These are phyloP conservation scores for Oenanthe melanoleuca DNA, from an alignment of 2,113 vertebrate genomes.

Conservation along the genomic window DNA sequence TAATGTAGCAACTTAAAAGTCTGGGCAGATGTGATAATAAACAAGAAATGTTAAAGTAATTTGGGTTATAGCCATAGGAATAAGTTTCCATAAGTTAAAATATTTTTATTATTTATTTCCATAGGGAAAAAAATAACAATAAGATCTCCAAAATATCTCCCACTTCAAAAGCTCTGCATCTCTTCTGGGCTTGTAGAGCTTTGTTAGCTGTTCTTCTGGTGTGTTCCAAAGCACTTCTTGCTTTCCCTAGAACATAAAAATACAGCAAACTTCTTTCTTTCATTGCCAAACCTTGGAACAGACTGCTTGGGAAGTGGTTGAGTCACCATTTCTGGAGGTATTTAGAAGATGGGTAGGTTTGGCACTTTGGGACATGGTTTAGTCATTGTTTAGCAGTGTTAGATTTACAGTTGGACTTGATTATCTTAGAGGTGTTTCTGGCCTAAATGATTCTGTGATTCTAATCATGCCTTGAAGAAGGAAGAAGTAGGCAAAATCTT, in stretches of 20 bases:
- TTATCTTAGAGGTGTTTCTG: background rate
- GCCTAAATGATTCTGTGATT: background rate
- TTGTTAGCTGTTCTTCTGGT: background rate
- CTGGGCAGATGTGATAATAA: background rate
- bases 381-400: background rate
- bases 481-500: background rate
- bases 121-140: background rate
- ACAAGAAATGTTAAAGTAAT: background rate
- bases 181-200: background rate
- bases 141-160: background rate
- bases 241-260: background rate
- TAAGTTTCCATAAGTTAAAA: background rate
- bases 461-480: background rate
- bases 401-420: rapidly evolving
- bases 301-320: background rate
- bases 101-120: background rate
- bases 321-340: background rate
- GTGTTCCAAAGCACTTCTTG: background rate
- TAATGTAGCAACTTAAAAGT: background rate
- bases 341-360: background rate
- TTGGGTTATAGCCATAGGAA: background rate
- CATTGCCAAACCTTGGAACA: background rate
- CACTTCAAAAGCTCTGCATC: background rate
- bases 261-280: background rate
- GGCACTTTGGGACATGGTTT: background rate